These are phyloP conservation scores for Lampropteryx suffumata DNA, from an alignment of 2,888 invertebrate genomes.

Conservation along the genomic window DNA sequence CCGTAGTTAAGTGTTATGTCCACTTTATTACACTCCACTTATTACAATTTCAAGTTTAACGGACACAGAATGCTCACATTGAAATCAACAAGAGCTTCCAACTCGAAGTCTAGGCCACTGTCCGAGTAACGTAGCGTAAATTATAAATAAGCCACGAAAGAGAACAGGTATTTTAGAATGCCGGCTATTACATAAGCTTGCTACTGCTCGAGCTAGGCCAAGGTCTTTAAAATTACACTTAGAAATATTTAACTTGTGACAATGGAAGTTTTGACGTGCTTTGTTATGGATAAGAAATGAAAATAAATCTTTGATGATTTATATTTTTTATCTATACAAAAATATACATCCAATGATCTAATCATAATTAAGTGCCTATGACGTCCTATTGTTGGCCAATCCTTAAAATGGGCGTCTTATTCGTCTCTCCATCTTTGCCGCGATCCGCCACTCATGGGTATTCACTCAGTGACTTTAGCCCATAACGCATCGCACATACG, in stretches of 20 bases:
- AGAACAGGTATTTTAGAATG: constrained; percentile 34
- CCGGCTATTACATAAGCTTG: constrained; percentile 29
- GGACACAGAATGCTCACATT: not conserved
- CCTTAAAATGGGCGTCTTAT: too few relatives aligned
- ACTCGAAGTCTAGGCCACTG: constrained; percentile 18
- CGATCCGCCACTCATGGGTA: too few relatives aligned
- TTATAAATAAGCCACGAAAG: constrained; percentile 33
- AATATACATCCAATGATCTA: too few relatives aligned
- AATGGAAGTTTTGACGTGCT: constrained; percentile 29
- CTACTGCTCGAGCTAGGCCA: constrained; percentile 30
- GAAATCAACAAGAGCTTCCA: constrained; percentile 5
- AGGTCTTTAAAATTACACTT: constrained; percentile 30
- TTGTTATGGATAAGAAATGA: not conserved
- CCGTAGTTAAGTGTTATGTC: too few relatives aligned
- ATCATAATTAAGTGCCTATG: too few relatives aligned
- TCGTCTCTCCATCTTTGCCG: too few relatives aligned
- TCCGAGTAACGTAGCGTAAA: constrained; percentile 27
- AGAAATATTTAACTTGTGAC: constrained; percentile 30
- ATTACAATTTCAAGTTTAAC: not conserved
- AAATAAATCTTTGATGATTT: not conserved
- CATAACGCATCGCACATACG: too few relatives aligned
- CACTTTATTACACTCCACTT: not conserved
- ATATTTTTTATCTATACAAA: too few relatives aligned
- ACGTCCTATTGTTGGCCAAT: too few relatives aligned
- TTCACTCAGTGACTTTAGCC: too few relatives aligned